Evolutionary conservation across 2,113 vertebrate genomes (phyloP).

Genomic region (Eudyptes chrysolophus): DNA sequence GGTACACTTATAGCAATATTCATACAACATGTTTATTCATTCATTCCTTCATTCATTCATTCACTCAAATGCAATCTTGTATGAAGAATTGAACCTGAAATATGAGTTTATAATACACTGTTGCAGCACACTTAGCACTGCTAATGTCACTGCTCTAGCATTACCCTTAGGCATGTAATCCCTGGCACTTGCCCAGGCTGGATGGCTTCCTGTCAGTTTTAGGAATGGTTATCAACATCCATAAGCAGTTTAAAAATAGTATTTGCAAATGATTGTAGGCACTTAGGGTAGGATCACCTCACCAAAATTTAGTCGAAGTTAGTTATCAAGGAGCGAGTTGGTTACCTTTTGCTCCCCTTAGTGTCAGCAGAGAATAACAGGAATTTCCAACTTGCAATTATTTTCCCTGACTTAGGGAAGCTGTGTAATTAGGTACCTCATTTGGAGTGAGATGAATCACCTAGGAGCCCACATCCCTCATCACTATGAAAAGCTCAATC

Average conservation of each 20-base stretch:
- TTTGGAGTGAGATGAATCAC: neutral
- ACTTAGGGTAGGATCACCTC: neutral
- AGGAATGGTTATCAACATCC: neutral
- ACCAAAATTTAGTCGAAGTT: neutral
- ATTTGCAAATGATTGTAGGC: neutral
- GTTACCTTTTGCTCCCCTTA: neutral
- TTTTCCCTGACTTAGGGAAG: neutral
- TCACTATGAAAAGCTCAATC: neutral
- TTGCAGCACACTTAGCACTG: neutral
- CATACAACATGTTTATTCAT: rapidly evolving
- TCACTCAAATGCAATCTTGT: neutral
- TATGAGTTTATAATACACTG: neutral
- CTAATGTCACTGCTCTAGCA: neutral
- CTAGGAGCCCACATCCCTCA: neutral
- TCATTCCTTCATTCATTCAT: neutral
- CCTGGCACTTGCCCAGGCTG: neutral
- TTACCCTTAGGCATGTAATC: neutral
- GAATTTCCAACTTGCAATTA: neutral
- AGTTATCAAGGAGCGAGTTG: neutral
- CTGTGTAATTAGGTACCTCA: neutral
- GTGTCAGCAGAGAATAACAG: neutral
- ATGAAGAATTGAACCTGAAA: neutral
- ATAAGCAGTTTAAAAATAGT: neutral
- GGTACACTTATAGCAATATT: neutral
- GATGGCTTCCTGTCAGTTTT: neutral